Evolutionary conservation across 2,797 vertebrate genomes (phyloP).

Genomic region (Poeciliopsis presidionis): DNA sequence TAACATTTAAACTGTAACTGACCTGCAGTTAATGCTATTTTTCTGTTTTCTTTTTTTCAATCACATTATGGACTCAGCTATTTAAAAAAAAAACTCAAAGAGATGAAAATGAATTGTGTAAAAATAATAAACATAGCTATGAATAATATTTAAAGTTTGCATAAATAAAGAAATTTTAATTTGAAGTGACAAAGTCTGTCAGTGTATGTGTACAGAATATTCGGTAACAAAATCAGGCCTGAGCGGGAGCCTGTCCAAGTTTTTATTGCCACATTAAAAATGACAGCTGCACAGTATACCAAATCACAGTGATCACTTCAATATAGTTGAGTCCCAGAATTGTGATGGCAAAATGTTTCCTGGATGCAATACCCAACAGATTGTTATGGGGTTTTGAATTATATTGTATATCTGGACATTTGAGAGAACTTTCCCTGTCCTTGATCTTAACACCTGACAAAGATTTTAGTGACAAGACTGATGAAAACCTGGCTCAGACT

Average conservation of each 20-base stretch:
- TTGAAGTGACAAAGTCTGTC: background rate
- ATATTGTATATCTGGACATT: background rate
- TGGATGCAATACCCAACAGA: background rate
- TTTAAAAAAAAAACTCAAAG: background rate
- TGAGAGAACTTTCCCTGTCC: background rate
- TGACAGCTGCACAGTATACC: background rate
- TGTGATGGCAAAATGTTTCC: background rate
- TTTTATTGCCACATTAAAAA: background rate
- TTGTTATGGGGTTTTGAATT: background rate
- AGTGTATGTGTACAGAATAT: background rate
- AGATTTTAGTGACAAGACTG: background rate
- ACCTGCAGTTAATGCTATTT: background rate
- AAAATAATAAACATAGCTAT: background rate
- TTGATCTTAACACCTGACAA: background rate
- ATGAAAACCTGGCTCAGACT: background rate
- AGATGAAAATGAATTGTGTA: background rate
- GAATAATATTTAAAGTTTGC: background rate
- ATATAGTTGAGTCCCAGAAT: background rate
- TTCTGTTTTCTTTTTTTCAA: background rate
- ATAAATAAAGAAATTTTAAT: background rate
- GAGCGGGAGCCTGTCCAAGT: background rate
- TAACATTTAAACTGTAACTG: background rate
- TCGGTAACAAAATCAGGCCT: background rate
- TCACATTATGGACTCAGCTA: background rate
- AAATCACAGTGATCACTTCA: background rate